Evolutionary conservation across 30 jellyfish, hydroid and myxozoan species (phyloP), one percentile per base, ranked within the genome.

Genomic region (Pelagia noctiluca): DNA sequence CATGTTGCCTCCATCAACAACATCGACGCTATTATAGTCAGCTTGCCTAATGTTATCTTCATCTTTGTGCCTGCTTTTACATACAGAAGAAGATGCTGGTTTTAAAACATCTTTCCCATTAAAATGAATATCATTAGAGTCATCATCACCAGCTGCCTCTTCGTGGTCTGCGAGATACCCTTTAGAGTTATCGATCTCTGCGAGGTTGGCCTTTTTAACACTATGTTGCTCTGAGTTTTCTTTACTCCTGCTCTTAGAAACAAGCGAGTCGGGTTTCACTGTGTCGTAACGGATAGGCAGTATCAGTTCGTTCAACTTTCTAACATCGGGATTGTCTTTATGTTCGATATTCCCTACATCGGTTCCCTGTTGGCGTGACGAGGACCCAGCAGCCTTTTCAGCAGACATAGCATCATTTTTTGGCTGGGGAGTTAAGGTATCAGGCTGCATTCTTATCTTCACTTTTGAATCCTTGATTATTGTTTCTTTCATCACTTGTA

Each of bases 401-500:
- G n/a, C 21, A 32, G 13, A 26, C 63, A 29, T 29, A 16, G 34
- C 85, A 1, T 57, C 76, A 16, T 63, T 53, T 26, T 32, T 66
- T 2, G n/a, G 26, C 0, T 80, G 25, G 19, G 36, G 84, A 1
- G 84, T 29, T 0, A 63, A n/a, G 5, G 34, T 18, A 31, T 82
- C 85, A 22, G 50, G 57, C 25, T 54, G 81, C 3, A 37, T 13
- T 3, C 35, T 67, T 65, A 53, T 34, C 24, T 47, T 35, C 36
- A 84, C 22, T 64, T 73, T 84, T 48, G 64, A 53, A 57, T 84
- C 95, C 48, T 89, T 72, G 24, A 92, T 85, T 8, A 92, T 81
- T 8, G 87, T 86, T 21, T 86, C 98, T 63, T 92, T 92, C 98
- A 92, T 92, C 2, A 92, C 96, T 63, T 78, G 96, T 36, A 92